Evolutionary conservation across 1,140 invertebrate genomes (phyloP).

Genomic region (Drosophila mojavensis): DNA sequence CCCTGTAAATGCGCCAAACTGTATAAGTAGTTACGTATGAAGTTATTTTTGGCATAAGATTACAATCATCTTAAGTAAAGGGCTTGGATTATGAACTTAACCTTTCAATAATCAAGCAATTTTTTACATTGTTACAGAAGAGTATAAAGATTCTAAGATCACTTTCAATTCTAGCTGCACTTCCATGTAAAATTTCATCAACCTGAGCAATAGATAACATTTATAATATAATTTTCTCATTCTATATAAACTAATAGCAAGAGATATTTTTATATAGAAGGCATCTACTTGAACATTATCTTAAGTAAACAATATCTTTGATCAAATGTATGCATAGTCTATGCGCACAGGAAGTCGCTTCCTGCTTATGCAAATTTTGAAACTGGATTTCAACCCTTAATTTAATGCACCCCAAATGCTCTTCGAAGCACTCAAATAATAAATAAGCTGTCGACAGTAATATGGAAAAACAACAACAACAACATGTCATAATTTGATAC

Average conservation of each 20-base stretch:
- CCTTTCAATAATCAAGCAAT: too few species aligned
- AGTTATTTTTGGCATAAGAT: not conserved
- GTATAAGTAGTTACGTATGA: not conserved
- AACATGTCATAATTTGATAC: slow-evolving; percentile 63
- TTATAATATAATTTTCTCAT: too few species aligned
- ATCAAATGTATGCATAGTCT: not conserved
- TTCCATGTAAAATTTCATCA: too few species aligned
- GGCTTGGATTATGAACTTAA: too few species aligned
- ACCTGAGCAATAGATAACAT: too few species aligned
- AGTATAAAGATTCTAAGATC: too few species aligned
- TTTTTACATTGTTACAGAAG: too few species aligned
- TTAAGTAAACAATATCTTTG: too few species aligned
- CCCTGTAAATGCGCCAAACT: not conserved
- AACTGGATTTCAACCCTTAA: slow-evolving; percentile 21
- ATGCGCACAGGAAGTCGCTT: slow-evolving; percentile 28
- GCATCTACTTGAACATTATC: too few species aligned
- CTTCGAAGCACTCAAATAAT: slow-evolving; percentile 14
- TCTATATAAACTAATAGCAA: not conserved
- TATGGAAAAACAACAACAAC: slow-evolving; percentile 23
- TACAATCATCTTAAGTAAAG: too few species aligned
- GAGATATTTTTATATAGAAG: too few species aligned
- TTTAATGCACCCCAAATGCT: slow-evolving; percentile 12
- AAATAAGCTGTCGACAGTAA: slow-evolving; percentile 21
- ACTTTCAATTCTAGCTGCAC: too few species aligned
- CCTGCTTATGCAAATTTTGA: slow-evolving; percentile 29